Percentiles rank a stretch among this genome's conserved stretches.
Evolutionary conservation across 2,888 invertebrate species (phyloP).

Genomic region (Smittia aterrima): DNA sequence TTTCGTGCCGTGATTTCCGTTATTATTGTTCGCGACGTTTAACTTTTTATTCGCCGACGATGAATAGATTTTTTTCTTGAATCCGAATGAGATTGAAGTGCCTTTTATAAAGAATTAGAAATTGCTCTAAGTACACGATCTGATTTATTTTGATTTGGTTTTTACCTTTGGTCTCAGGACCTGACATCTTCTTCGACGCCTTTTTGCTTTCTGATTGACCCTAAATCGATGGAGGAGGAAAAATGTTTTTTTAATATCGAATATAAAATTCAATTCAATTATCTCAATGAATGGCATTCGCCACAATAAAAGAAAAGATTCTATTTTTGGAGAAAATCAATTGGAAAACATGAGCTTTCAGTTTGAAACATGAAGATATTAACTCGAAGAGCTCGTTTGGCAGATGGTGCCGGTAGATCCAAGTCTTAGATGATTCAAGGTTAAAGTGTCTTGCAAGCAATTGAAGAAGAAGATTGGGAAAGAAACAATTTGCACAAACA

Average conservation of each 20-base stretch:
- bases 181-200: slow-evolving; percentile 43
- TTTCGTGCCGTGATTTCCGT: slow-evolving; percentile 51
- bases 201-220: slow-evolving; percentile 54
- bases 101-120: slow-evolving; percentile 55
- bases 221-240: slow-evolving; percentile 45
- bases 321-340: slow-evolving; percentile 29
- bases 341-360: background rate
- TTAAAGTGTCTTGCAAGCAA: background rate
- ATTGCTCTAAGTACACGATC: slow-evolving; percentile 54
- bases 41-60: slow-evolving; percentile 53
- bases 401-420: background rate
- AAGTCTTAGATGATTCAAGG: background rate
- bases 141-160: background rate
- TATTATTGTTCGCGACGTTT: slow-evolving; percentile 52
- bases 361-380: too few relatives aligned
- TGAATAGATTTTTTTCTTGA: slow-evolving; percentile 57
- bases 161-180: slow-evolving; percentile 49
- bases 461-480: background rate
- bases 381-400: too few relatives aligned
- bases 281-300: too few relatives aligned
- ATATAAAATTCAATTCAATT: background rate
- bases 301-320: background rate
- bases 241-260: background rate
- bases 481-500: background rate
- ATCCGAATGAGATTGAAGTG: slow-evolving; percentile 81